Conservation (phyloP, 1,140 invertebrate species). For the Ganaspis sp. region DNA sequence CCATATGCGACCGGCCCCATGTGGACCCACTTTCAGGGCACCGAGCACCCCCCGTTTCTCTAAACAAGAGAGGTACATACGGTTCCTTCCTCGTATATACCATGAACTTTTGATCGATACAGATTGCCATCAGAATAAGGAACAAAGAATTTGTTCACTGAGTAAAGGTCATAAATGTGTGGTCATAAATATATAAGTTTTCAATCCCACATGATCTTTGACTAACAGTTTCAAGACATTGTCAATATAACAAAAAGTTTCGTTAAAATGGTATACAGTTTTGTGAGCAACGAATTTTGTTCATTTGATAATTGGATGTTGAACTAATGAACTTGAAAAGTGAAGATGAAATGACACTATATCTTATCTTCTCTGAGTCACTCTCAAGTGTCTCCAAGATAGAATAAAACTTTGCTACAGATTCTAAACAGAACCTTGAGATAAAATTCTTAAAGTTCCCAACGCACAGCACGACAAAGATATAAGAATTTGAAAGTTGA, state of each 20-base stretch:
- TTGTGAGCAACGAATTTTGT: no score
- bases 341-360: background rate
- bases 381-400: background rate
- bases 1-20: conserved; percentile 24
- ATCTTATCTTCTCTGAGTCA: background rate
- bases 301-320: no score
- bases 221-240: no score
- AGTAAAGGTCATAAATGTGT: background rate
- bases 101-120: conserved; percentile 2
- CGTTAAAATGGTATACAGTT: no score
- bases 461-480: background rate
- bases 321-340: background rate
- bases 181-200: background rate
- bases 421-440: background rate
- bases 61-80: background rate
- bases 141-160: conserved; percentile 15
- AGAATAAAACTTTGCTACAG: conserved; percentile 2
- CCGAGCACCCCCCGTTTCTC: conserved; percentile 6
- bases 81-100: conserved; percentile 11
- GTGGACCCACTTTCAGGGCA: conserved; percentile 26
- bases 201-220: no score
- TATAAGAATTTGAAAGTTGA: background rate
- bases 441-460: background rate
- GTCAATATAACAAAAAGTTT: no score
- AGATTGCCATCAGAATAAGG: background rate